Evolutionary conservation across 2,888 invertebrate species (phyloP), one percentile per base, ranked within the genome.

Genomic region (Pammene aurita): DNA sequence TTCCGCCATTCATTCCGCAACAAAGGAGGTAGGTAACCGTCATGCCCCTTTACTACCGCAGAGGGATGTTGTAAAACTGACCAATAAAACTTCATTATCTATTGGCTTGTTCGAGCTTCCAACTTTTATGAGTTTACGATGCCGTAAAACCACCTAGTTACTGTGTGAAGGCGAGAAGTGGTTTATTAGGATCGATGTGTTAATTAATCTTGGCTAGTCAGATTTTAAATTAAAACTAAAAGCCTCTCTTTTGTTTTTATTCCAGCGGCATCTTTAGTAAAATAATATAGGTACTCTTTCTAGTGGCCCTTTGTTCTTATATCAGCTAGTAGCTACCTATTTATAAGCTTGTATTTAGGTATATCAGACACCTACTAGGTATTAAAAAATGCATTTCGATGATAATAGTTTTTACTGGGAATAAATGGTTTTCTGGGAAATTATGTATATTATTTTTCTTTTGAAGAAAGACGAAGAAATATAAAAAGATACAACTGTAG

Each of bases 51-150:
- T 87, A 91, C 88, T 85, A 83, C 86, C 87, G 84, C 83, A 83
- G 83, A 78, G 92, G 90, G 92, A 86, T 82, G 82, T 77, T 85
- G 86, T 92, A 92, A 91, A 91, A 87, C 87, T 93, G 93, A 92
- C 93, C 93, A 92, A 92, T 93, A 93, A 93, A 93, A 92, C 84
- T 90, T 89, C 91, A 93, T 93, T 92, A 92, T 89, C 88, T 88
- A 90, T 92, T 82, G 90, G 87, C 85, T 89, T 87, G 90, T 90
- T 90, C 88, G 83, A 86, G 84, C 87, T 88, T 83, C 89, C 86
- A 90, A 90, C 90, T 91, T 89, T 86, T 92, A 92, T 92, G 85
- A 84, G 85, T 91, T 92, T 90, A 92, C 80, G 84, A 86, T 83
- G 73, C 78, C 85, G 82, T 91, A 88, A 90, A 91, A 84, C 80